Conservation (phyloP, 2,888 invertebrate genomes). For the Athrips mouffetella region DNA sequence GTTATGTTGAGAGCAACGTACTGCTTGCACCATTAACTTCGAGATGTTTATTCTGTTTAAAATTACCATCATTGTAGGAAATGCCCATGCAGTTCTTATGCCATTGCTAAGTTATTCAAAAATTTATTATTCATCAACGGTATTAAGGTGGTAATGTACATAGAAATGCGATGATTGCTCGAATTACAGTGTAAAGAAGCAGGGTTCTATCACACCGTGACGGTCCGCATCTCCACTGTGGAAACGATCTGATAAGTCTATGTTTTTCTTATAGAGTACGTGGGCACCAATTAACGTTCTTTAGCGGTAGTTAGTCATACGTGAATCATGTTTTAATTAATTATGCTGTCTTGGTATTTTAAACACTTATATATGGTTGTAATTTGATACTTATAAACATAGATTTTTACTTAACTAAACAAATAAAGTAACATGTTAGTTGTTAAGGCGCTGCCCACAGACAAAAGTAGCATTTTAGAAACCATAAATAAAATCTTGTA, state of each 20-base stretch:
- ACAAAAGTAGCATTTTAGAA: too few species aligned
- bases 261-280: slow-evolving; percentile 9
- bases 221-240: slow-evolving; percentile 1
- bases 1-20: slow-evolving; percentile 53
- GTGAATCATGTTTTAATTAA: slow-evolving; percentile 14
- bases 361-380: neutral
- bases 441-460: too few species aligned
- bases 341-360: neutral
- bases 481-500: too few species aligned
- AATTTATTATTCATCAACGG: neutral
- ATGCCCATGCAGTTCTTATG: neutral
- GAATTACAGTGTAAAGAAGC: neutral
- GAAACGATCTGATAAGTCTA: slow-evolving; percentile 18
- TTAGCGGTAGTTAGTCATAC: slow-evolving; percentile 5
- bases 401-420: too few species aligned
- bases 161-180: neutral
- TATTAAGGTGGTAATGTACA: neutral
- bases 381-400: neutral
- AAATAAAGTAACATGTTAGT: too few species aligned
- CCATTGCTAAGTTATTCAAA: neutral
- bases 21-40: slow-evolving; percentile 68
- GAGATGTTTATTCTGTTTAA: slow-evolving; percentile 15
- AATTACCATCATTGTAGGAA: neutral
- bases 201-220: neutral
- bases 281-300: slow-evolving; percentile 12